Conservation (phyloP, 2,797 vertebrate genomes). For the Gymnothorax reevesii region DNA sequence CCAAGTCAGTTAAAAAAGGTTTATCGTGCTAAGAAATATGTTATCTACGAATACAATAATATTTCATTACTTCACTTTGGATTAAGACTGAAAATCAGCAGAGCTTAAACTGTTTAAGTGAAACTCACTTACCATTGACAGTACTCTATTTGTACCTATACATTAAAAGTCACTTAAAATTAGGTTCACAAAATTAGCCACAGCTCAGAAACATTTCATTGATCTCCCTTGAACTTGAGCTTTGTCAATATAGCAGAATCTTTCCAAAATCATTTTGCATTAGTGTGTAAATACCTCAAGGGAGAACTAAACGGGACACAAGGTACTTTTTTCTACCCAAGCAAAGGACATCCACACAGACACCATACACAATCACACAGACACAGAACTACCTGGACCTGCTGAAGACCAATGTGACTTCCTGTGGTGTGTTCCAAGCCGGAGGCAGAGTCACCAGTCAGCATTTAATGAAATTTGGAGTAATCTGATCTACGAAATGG, state of each 20-base stretch:
- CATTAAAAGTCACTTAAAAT: neutral
- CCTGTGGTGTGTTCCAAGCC: conserved; percentile 22
- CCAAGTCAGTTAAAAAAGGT: too few relatives aligned
- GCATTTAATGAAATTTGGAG: conserved; percentile 63
- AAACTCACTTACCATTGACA: neutral
- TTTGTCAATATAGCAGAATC: neutral
- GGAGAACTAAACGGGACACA: conserved; percentile 17
- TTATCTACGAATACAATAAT: neutral
- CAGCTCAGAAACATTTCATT: neutral
- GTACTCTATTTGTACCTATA: neutral
- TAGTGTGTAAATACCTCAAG: neutral
- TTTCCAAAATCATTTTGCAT: neutral
- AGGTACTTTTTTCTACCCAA: neutral
- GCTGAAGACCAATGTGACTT: neutral
- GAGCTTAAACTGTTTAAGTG: neutral
- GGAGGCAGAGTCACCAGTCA: conserved; percentile 31
- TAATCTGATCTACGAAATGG: conserved; percentile 65
- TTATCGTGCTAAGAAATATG: too few relatives aligned
- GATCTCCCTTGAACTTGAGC: neutral
- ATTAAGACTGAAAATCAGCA: neutral
- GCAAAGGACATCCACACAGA: neutral
- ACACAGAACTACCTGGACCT: neutral
- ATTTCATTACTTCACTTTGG: neutral
- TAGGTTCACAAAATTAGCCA: neutral
- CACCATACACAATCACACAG: neutral